These are phyloP conservation scores for Euura saliciscinereae DNA, from an alignment of 1,140 invertebrate species.

Conservation along the genomic window DNA sequence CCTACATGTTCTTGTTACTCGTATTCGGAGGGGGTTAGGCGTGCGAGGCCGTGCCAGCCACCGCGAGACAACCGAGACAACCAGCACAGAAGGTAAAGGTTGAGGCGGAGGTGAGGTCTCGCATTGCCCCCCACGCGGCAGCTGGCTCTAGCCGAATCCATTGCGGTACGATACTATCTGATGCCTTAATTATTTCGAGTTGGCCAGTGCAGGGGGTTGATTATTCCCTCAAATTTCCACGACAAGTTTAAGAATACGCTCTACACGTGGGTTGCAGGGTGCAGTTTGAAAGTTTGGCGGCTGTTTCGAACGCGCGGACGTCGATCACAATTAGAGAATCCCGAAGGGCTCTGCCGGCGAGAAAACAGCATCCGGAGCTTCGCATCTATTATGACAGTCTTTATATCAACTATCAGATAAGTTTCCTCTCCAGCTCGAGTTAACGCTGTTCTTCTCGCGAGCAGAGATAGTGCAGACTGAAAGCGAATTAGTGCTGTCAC, in stretches of 20 bases:
- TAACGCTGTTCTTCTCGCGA: neutral
- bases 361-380: constrained; percentile 30
- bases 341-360: constrained; percentile 35
- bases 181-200: neutral
- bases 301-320: constrained; percentile 33
- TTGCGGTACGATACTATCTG: neutral
- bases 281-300: neutral
- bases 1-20: neutral
- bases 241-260: too few species aligned
- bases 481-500: constrained; percentile 16
- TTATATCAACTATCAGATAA: constrained; percentile 50
- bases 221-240: too few species aligned
- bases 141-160: neutral
- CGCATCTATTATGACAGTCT: constrained; percentile 47
- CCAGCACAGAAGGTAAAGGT: neutral
- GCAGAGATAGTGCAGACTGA: neutral
- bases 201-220: too few species aligned
- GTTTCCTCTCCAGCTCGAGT: neutral
- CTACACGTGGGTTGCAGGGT: too few species aligned
- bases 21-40: neutral
- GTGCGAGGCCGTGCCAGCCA: constrained; percentile 1
- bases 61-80: neutral
- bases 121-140: neutral
- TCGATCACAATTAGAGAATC: constrained; percentile 52
- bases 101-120: neutral